These are phyloP conservation scores for Sylvia borin DNA, from an alignment of 2,797 vertebrate genomes.

Conservation along the genomic window DNA sequence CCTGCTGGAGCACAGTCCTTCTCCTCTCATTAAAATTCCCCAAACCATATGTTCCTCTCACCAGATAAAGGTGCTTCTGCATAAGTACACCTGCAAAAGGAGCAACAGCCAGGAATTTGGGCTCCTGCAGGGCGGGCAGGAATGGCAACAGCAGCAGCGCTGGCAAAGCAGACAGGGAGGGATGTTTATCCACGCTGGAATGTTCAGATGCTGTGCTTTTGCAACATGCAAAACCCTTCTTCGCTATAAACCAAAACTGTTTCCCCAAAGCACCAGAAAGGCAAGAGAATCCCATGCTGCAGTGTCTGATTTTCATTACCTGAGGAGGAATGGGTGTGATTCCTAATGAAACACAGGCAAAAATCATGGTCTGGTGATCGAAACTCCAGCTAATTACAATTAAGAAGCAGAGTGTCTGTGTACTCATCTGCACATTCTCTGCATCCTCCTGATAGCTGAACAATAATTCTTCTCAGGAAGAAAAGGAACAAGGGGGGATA, in stretches of 20 bases:
- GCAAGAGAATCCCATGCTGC: not conserved
- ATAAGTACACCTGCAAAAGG: not conserved
- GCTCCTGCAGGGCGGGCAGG: not conserved
- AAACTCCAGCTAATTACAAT: conserved; percentile 30
- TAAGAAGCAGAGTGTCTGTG: not conserved
- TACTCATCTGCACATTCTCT: not conserved
- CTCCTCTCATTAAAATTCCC: not conserved
- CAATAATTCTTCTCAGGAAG: not conserved
- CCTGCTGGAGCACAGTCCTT: not conserved
- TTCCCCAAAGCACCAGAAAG: not conserved
- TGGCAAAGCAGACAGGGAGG: not conserved
- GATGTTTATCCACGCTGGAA: not conserved
- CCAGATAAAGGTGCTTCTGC: not conserved
- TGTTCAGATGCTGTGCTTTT: not conserved
- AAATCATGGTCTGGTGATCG: not conserved
- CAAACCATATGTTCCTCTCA: not conserved
- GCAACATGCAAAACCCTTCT: not conserved
- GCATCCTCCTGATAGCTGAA: not conserved
- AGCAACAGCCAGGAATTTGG: not conserved
- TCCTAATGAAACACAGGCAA: not conserved
- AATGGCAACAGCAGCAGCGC: not conserved
- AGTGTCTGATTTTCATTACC: not conserved
- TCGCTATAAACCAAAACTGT: not conserved
- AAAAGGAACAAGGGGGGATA: not conserved
- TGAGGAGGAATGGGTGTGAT: not conserved